Base-by-base conservation (phyloP, 2,888 invertebrate species). In the Ophion slaviceki region DNA sequence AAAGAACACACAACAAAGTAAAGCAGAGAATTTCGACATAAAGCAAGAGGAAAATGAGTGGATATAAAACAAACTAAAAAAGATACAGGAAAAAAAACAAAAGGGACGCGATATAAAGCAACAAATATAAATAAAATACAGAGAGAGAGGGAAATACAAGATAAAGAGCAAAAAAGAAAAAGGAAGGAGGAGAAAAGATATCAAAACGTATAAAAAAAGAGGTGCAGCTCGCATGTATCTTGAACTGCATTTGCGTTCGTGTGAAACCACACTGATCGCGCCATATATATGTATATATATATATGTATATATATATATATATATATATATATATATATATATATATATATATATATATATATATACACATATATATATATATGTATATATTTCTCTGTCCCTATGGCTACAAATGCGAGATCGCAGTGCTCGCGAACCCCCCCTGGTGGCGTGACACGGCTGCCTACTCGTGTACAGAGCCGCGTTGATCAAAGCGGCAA, bases 401-500 rank as follows among this genome's bases (percentile, higher is more conserved):
- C 72, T 40, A 36, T 61, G n/a, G 17, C 40, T 78, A 40, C 61
- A 79, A 66, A 82, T 70, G 67, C 84, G 75, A 72, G 81, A 80
- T 82, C 76, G 82, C 81, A 82, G 67, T 82, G 85, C 82, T 78
- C 87, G 86, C 83, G 87, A 88, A 88, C 87, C 88, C 87, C 53
- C 76, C 40, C 62, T 47, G 84, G 87, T 89, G 89, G 89, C 89
- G 88, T 92, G 90, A 91, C 77, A 71, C 89, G 88, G 89, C 86
- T 90, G 90, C 89, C 90, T 91, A 90, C 90, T 90, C 90, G 90
- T 88, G 90, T 90, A 88, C 88, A 89, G 89, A 89, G 88, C 90
- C 89, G 90, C 92, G 92, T 92, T 92, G 92, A 92, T 92, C 92
- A 92, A 92, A 92, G 92, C 92, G 89, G 92, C 92, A 92, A 92